Evolutionary conservation across 2,797 vertebrate genomes (phyloP).

Genomic region (Rhinophrynus dorsalis): DNA sequence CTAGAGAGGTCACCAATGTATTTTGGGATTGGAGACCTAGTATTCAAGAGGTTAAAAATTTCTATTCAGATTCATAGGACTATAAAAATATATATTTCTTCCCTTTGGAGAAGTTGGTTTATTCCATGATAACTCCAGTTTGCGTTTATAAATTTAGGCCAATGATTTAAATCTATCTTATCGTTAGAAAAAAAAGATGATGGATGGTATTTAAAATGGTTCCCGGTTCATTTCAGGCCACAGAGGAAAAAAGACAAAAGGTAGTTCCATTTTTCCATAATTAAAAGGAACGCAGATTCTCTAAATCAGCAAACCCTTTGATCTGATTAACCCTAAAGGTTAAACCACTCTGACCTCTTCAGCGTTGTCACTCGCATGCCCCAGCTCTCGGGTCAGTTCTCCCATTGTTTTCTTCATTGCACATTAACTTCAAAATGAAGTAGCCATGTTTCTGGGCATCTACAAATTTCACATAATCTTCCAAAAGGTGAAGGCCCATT

Average conservation of each 20-base stretch:
- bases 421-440: slow-evolving; percentile 75
- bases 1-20: too few species aligned
- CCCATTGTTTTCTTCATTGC: slow-evolving; percentile 70
- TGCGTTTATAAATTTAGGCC: too few species aligned
- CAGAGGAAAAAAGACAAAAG: slow-evolving; percentile 50
- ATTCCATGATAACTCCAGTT: too few species aligned
- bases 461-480: slow-evolving; percentile 71
- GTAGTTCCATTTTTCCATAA: slow-evolving; percentile 68
- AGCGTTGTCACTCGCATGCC: slow-evolving; percentile 60
- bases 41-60: too few species aligned
- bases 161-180: too few species aligned
- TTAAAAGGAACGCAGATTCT: slow-evolving; percentile 63
- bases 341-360: slow-evolving; percentile 71
- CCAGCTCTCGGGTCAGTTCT: slow-evolving; percentile 64
- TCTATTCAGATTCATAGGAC: too few species aligned
- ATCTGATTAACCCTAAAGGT: slow-evolving; percentile 75
- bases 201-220: too few species aligned
- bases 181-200: neutral
- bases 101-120: too few species aligned
- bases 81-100: too few species aligned
- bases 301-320: slow-evolving; percentile 71
- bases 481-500: slow-evolving; percentile 61
- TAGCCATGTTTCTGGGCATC: slow-evolving; percentile 66
- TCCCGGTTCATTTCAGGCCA: slow-evolving; percentile 50
- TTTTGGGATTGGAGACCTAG: too few species aligned